Conservation (phyloP, 64 coral and sea anemone species). For the Trachythela sp. region DNA sequence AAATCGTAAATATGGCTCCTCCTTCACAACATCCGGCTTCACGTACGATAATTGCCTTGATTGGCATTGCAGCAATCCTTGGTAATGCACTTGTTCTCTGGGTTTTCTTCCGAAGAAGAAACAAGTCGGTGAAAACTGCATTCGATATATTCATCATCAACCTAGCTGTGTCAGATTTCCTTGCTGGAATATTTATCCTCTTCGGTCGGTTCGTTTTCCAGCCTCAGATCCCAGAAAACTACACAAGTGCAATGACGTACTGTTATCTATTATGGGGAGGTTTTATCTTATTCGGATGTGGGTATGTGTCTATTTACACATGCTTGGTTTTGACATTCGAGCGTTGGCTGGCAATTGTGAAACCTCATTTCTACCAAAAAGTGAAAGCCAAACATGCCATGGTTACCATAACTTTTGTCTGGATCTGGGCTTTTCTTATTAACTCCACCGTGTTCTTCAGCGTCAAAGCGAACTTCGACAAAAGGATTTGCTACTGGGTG, state of each 20-base stretch:
- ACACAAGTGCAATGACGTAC: background rate
- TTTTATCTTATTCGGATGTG: background rate
- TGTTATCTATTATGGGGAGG: slow-evolving; percentile 18
- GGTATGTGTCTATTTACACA: background rate
- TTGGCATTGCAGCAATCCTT: background rate
- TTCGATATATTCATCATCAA: slow-evolving; percentile 20
- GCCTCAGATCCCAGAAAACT: background rate
- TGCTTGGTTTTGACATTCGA: slow-evolving; percentile 23
- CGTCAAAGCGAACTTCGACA: background rate
- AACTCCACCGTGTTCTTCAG: slow-evolving; percentile 6
- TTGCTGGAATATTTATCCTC: background rate
- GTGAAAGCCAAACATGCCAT: background rate
- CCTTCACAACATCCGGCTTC: background rate
- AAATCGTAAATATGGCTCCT: background rate
- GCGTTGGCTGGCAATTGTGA: slow-evolving; percentile 9
- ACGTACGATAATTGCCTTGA: background rate
- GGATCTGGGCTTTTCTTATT: background rate
- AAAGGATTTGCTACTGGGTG: background rate
- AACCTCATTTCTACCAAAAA: background rate
- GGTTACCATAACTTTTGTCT: background rate
- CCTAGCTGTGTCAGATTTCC: background rate
- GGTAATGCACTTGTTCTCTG: background rate
- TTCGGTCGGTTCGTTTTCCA: slow-evolving; percentile 3
- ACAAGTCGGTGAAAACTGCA: background rate
- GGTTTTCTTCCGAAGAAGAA: background rate